phyloP scores from a whole-genome alignment of 2,113 vertebrate species.

The Rhineura floridana region DNA sequence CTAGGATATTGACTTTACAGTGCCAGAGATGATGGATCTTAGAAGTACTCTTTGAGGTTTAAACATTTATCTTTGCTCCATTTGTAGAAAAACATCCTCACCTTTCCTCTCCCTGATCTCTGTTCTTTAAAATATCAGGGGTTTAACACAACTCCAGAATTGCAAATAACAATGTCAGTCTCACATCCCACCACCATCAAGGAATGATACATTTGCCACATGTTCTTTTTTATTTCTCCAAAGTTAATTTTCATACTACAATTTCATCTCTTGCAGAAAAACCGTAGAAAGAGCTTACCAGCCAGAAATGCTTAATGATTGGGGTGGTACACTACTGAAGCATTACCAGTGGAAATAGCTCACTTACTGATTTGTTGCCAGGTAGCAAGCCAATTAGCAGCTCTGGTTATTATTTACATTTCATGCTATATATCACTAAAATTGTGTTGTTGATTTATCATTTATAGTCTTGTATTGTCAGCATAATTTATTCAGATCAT shows the following conservation, averaged over 20 bases:
- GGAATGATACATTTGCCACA: not conserved
- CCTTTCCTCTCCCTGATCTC: not conserved
- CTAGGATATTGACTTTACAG: not conserved
- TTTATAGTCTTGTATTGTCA: conserved; percentile 82
- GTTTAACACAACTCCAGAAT: not conserved
- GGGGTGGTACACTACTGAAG: conserved; percentile 67
- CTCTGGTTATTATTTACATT: conserved; percentile 93
- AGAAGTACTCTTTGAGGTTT: not conserved
- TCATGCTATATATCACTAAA: conserved; percentile 90
- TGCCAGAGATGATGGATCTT: not conserved
- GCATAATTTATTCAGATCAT: conserved; percentile 92
- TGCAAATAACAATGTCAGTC: not conserved
- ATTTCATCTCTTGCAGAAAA: conserved; percentile 42
- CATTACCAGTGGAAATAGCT: conserved; percentile 61
- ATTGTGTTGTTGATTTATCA: conserved; percentile 90
- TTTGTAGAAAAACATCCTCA: not conserved
- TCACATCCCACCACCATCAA: not conserved
- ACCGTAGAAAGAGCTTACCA: conserved; percentile 67
- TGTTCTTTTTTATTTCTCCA: not conserved
- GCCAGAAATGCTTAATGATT: conserved; percentile 76
- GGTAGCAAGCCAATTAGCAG: conserved; percentile 87
- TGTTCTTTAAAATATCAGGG: not conserved
- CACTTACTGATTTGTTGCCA: conserved; percentile 82
- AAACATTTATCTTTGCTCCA: not conserved
- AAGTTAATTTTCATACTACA: conserved; percentile 45